Evolutionary conservation across 2,888 invertebrate genomes (phyloP), one percentile per base, ranked within the genome.

Genomic region (Perithous albicinctus): DNA sequence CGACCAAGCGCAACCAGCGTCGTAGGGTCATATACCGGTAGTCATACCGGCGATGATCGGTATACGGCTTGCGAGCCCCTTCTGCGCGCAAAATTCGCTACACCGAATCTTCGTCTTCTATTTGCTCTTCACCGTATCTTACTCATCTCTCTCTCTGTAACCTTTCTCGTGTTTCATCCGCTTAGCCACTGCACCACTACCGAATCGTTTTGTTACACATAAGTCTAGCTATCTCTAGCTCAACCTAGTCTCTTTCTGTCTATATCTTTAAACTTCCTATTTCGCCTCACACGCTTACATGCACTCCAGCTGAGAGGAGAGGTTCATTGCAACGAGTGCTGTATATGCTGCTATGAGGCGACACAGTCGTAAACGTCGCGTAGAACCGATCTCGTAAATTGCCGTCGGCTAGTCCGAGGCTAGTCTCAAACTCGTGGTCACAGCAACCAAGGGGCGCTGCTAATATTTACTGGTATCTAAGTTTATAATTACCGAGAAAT

Each of bases 401-500:
- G 89, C 87, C 87, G 85, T 85, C 82, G 82, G 78, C 77, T 80
- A 80, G 84, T 84, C 85, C 86, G 69, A 20, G 38, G n/a, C n/a
- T n/a, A n/a, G n/a, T n/a, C 59, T 7, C 46, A 67, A 73, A 43
- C 56, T 48, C 56, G 56, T 32, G 43, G 32, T 15, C 66, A 38
- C 66, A 29, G 67, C 59, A 38, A n/a, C n/a, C 72, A 74, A 72
- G 81, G n/a, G n/a, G 81, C 85, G 87, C 86, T 87, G 85, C 83
- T 86, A 88, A 89, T 90, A 91, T 90, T 91, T 89, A 89, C 88
- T 88, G 87, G 87, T 88, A 89, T 89, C 89, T 89, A 88, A 91
- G 91, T 91, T 91, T 91, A 91, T 90, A 91, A 90, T 91, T 91
- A 90, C 89, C 88, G 78, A 87, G 89, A 88, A 89, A 87, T 88